Evolutionary conservation across 1,140 invertebrate species (phyloP), one percentile per base, ranked within the genome.

Genomic region (Lepidotrigona ventralis): DNA sequence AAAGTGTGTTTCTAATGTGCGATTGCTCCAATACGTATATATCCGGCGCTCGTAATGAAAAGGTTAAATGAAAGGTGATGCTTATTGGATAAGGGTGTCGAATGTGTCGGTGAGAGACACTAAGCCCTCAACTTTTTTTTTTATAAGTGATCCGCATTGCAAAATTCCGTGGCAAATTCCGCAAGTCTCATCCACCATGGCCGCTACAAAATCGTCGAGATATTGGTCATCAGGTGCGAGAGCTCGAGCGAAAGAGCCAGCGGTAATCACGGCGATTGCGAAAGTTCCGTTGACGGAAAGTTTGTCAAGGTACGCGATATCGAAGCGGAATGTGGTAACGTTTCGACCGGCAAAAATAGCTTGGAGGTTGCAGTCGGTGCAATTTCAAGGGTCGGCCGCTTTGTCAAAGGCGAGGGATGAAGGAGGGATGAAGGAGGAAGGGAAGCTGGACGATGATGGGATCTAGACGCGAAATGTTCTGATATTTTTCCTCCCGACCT

Each of bases 401-500:
- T 88, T 85, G 86, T 88, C 86, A 80, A 54, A 39, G 54, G 56
- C 58, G 75, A 71, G 39, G 60, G 54, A 63, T 19, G 19, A 46
- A 51, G 54, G 60, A 3, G 46, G 23, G 8, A 0, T 63, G 46
- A 69, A 21, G 33, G 54, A 8, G 46, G 26, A 15, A 54, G 29
- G 60, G 29, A 23, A 58, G 39, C 51, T 51, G 74, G 75, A 58
- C 58, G 66, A 33, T 33, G 86, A 51, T 51, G 68, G 63, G 72
- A 63, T 46, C 72, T 77, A 56, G 19, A 53, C 85, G 60, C 82
- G 86, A 81, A 85, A 85, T 68, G 86, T 85, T 46, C 51, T 63
- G 87, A 88, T 84, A 81, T 88, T 88, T 88, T 88, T 88, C 86
- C 64, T 63, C 19, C 26, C 53, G 9, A 11, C 33, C 46, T n/a